phyloP scores from a whole-genome alignment of 2,113 vertebrate genomes.

The Chascanopsetta lugubris region DNA sequence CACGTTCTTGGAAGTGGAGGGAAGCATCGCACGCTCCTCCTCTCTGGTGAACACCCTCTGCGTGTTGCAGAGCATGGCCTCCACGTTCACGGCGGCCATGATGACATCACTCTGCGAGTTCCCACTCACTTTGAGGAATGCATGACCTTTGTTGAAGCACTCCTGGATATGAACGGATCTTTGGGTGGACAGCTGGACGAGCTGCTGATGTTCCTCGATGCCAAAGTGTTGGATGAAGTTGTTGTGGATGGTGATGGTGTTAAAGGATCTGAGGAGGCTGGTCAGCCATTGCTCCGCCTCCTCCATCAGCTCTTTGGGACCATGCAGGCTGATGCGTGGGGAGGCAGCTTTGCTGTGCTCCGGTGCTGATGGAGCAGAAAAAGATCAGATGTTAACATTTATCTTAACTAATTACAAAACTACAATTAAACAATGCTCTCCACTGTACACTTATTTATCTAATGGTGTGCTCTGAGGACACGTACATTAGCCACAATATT shows the following conservation, averaged over 20 bases:
- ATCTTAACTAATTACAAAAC: too few species aligned
- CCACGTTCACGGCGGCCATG: constrained; percentile 68
- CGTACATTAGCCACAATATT: too few species aligned
- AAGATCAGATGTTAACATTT: neutral
- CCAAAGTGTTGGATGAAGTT: constrained; percentile 82
- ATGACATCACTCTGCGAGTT: neutral
- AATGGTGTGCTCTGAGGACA: too few species aligned
- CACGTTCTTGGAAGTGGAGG: fast-evolving
- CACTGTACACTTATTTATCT: too few species aligned
- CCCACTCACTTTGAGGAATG: constrained; percentile 76
- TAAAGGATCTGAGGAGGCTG: neutral
- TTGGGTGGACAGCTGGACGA: constrained; percentile 44
- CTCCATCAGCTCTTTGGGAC: neutral
- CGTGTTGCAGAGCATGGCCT: constrained; percentile 80
- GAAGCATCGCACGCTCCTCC: constrained; percentile 49
- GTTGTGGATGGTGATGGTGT: constrained; percentile 66
- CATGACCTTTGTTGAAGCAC: constrained; percentile 56
- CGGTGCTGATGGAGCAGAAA: neutral
- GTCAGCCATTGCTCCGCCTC: constrained; percentile 80
- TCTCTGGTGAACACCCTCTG: constrained; percentile 69
- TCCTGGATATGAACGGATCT: constrained; percentile 65
- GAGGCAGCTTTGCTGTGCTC: neutral
- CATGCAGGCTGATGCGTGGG: constrained; percentile 69
- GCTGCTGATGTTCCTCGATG: constrained; percentile 67
- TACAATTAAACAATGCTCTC: neutral